Evolutionary conservation across 2,797 vertebrate species (phyloP).

Genomic region (Myoxocephalus aenaeus): DNA sequence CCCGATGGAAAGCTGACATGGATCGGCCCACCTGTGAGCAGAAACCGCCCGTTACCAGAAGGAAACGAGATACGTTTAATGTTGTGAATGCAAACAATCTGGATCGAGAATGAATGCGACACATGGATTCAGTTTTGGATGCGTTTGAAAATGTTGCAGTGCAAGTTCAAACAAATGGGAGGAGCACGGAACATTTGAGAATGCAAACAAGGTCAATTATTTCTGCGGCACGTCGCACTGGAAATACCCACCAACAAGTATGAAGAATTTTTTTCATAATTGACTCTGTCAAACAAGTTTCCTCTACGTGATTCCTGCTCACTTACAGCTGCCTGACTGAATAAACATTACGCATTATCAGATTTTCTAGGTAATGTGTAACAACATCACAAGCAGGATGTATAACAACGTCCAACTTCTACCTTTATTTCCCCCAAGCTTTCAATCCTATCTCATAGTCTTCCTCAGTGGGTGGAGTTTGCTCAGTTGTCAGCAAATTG

Average conservation of each 20-base stretch:
- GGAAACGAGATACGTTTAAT: not conserved
- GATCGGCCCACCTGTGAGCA: constrained; percentile 83
- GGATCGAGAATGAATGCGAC: not conserved
- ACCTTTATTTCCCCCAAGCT: too few relatives aligned
- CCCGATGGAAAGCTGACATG: constrained; percentile 83
- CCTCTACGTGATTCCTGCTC: not conserved
- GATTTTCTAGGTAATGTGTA: too few relatives aligned
- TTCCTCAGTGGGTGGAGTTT: too few relatives aligned
- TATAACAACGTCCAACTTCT: too few relatives aligned
- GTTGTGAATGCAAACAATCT: constrained; percentile 30
- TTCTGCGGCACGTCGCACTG: not conserved
- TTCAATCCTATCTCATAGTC: too few relatives aligned
- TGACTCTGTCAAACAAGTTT: too few relatives aligned
- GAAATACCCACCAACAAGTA: not conserved
- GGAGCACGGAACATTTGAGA: not conserved
- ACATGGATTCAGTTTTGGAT: not conserved
- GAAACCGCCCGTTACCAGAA: not conserved
- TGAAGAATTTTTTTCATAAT: too few relatives aligned
- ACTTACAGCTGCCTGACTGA: not conserved
- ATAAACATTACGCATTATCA: not conserved
- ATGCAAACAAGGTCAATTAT: not conserved
- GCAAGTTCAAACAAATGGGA: not conserved
- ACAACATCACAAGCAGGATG: too few relatives aligned
- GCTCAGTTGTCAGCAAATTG: too few relatives aligned
- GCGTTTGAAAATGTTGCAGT: not conserved